A percentile compares a stretch with the other conserved stretches of the same genome.
Evolutionary conservation across 2,888 invertebrate genomes (phyloP).

Genomic region (Thumatha senex): DNA sequence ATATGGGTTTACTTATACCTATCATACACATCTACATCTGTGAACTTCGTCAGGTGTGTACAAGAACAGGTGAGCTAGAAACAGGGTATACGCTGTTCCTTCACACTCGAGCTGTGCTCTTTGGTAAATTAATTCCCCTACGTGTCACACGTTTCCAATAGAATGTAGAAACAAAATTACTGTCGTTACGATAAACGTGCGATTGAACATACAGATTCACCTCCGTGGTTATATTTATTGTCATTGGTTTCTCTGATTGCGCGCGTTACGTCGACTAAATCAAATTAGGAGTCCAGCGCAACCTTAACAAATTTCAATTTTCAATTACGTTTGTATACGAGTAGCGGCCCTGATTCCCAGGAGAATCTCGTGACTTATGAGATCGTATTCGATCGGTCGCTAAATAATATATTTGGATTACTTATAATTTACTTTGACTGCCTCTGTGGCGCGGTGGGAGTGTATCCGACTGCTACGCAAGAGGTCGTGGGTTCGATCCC

Average conservation of each 20-base stretch:
- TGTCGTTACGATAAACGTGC: slow-evolving; percentile 42
- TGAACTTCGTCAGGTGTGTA: slow-evolving; percentile 33
- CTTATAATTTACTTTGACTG: no score
- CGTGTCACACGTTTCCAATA: slow-evolving; percentile 38
- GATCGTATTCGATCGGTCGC: slow-evolving; percentile 56
- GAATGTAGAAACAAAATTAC: slow-evolving; percentile 36
- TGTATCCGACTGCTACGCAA: no score
- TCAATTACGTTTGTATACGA: slow-evolving; percentile 74
- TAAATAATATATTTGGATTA: slow-evolving; percentile 76
- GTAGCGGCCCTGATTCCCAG: slow-evolving; percentile 59
- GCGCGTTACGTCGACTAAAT: slow-evolving; percentile 65
- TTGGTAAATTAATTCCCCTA: slow-evolving; percentile 49
- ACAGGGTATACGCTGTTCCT: slow-evolving; percentile 33
- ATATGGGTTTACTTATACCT: no score
- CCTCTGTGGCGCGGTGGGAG: no score
- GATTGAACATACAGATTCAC: slow-evolving; percentile 55
- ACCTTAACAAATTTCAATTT: slow-evolving; percentile 83
- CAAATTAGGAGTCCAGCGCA: slow-evolving; percentile 70
- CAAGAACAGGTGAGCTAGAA: slow-evolving; percentile 34
- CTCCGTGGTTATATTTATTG: slow-evolving; percentile 69
- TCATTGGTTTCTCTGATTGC: slow-evolving; percentile 69
- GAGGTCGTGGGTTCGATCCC: no score
- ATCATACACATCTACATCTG: slow-evolving; percentile 6
- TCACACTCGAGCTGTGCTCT: slow-evolving; percentile 42
- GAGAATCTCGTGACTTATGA: slow-evolving; percentile 75